Percentiles rank a stretch among this genome's conserved stretches.
phyloP scores from a whole-genome alignment of 2,797 vertebrate genomes.

The Pagetopsis macropterus region DNA sequence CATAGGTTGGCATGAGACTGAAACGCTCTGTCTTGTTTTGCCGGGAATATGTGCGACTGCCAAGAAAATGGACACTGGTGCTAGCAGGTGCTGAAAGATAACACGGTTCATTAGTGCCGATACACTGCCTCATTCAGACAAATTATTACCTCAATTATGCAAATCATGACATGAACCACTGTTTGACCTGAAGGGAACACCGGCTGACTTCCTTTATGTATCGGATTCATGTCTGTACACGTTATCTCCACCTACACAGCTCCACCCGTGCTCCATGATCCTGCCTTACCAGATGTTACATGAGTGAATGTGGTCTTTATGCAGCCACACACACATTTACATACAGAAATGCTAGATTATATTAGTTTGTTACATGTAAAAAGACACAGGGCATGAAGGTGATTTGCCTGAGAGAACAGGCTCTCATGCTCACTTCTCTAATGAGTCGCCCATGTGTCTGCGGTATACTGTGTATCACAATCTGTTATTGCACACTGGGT shows the following conservation, averaged over 20 bases:
- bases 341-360: constrained; percentile 8
- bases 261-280: constrained; percentile 12
- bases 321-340: constrained; percentile 8
- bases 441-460: constrained; percentile 13
- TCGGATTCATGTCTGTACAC: constrained; percentile 9
- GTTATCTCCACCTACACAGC: constrained; percentile 26
- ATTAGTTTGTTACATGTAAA: constrained; percentile 7
- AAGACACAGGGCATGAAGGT: constrained; percentile 1
- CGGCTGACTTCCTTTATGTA: constrained; percentile 29
- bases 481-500: constrained; percentile 45
- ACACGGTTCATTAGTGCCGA: neutral
- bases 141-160: constrained; percentile 46
- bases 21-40: constrained; percentile 23
- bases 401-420: constrained; percentile 51
- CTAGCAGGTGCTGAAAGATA: constrained; percentile 19
- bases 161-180: constrained; percentile 29
- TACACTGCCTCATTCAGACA: constrained; percentile 22
- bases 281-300: constrained; percentile 23
- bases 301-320: constrained; percentile 12
- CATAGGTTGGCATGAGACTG: constrained; percentile 53
- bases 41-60: constrained; percentile 14
- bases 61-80: constrained; percentile 4
- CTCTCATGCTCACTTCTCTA: constrained; percentile 50
- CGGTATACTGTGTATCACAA: constrained; percentile 13
- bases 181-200: constrained; percentile 22